A percentile compares a stretch with the other conserved stretches of the same genome.
Conservation (phyloP, 2,113 vertebrate species). For the Phrynosoma blainvillii region DNA sequence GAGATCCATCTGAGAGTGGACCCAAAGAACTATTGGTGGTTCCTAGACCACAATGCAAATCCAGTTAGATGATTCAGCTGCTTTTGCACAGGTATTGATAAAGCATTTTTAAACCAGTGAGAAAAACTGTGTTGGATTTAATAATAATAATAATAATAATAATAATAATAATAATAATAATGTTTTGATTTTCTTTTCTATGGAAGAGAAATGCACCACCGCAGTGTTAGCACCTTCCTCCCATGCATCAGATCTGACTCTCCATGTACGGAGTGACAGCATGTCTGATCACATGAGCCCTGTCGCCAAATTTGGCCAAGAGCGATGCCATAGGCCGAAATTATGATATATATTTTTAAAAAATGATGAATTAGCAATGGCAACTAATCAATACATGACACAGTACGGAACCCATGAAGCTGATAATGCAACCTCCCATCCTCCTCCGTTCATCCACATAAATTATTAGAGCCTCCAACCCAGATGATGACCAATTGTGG, state of each 20-base stretch:
- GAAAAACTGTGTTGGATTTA: neutral
- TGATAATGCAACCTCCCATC: constrained; percentile 69
- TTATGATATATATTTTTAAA: constrained; percentile 74
- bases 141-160: too few species aligned
- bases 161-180: too few species aligned
- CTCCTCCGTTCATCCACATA: constrained; percentile 62
- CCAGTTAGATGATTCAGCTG: too few species aligned
- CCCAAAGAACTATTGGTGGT: too few species aligned
- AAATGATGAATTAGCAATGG: constrained; percentile 91
- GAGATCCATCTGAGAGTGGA: too few species aligned
- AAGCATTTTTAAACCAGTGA: neutral
- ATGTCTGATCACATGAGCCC: constrained; percentile 76
- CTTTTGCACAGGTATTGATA: too few species aligned
- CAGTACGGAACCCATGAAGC: constrained; percentile 80
- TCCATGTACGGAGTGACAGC: constrained; percentile 79
- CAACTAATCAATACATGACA: constrained; percentile 97
- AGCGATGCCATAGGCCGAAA: constrained; percentile 85
- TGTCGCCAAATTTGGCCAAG: constrained; percentile 82
- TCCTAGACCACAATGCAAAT: too few species aligned
- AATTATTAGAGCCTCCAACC: constrained; percentile 40
- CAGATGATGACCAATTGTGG: constrained; percentile 32
- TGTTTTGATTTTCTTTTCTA: neutral
- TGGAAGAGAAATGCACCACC: neutral
- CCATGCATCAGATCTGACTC: constrained; percentile 72
- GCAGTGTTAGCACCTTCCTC: constrained; percentile 38